Evolutionary conservation across 2,888 invertebrate genomes (phyloP), one percentile per base, ranked within the genome.

Genomic region (Pterobdella sp.): DNA sequence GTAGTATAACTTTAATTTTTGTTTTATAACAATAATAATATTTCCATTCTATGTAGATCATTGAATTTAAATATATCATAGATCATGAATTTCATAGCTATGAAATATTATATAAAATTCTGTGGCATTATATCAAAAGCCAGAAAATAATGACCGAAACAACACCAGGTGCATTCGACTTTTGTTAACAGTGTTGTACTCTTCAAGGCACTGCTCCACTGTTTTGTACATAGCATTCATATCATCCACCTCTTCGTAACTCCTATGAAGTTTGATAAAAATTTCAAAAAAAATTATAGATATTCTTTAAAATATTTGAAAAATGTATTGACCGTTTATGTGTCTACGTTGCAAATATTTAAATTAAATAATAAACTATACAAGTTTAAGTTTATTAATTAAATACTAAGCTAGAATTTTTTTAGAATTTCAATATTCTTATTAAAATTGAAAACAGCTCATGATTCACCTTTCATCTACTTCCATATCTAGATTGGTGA

Each of bases 131-230:
- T n/a, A n/a, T 56, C 35, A 36, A 63, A 4, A 26, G 14, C n/a
- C 68, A 67, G 4, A n/a, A n/a, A 4, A 65, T 52, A 31, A 76
- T 31, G 76, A 86, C 86, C 85, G 83, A 79, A 92, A 92, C 37
- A 93, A 85, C 1, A 92, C 91, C 68, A 93, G 88, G 78, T 90
- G 89, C 89, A 93, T 90, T 84, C 90, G 89, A 49, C 87, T 88
- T 84, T 90, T 91, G 81, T 91, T 90, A 74, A 89, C 88, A 56
- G 88, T 83, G 82, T 93, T 92, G 82, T 91, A 93, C 81, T 93
- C 92, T 10, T 88, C 87, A 72, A 93, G 84, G 82, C 88, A 88
- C 68, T 86, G 78, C 73, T 83, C 79, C 81, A 83, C 89, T 49
- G 91, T 86, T 64, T 88, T 87, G 74, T 88, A 85, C 78, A 93